Percentiles rank a stretch among this genome's conserved stretches.
Evolutionary conservation across 1,140 invertebrate genomes (phyloP).

Genomic region (Apis cerana): DNA sequence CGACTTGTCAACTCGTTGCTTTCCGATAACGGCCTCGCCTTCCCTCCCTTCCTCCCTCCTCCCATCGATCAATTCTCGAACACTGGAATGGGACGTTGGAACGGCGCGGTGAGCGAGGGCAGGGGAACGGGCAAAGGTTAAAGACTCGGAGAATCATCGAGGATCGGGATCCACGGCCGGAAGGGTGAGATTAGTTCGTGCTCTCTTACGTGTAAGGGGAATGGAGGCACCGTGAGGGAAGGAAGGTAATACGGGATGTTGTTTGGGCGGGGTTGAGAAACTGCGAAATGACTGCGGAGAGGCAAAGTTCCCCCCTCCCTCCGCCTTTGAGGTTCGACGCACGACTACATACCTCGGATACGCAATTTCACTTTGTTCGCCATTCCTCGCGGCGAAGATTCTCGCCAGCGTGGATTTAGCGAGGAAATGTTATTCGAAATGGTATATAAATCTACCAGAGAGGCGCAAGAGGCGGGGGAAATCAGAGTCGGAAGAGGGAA

Average conservation of each 20-base stretch:
- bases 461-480: background rate
- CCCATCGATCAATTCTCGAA: constrained; percentile 58
- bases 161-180: too few relatives aligned
- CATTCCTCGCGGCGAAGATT: background rate
- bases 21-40: constrained; percentile 36
- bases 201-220: background rate
- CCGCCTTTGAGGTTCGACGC: background rate
- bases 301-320: background rate
- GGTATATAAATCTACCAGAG: too few relatives aligned
- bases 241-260: background rate
- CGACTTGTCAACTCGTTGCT: constrained; percentile 45
- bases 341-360: background rate
- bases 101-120: background rate
- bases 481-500: constrained; percentile 11
- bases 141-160: too few relatives aligned
- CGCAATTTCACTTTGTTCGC: background rate
- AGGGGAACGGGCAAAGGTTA: too few relatives aligned
- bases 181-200: background rate
- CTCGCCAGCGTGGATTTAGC: background rate
- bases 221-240: background rate
- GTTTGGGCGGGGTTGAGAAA: background rate
- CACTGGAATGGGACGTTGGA: background rate
- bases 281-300: background rate
- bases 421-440: background rate
- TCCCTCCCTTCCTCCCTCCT: background rate